Conservation (phyloP, 2,797 vertebrate genomes). For the Sebastolobus alascanus region DNA sequence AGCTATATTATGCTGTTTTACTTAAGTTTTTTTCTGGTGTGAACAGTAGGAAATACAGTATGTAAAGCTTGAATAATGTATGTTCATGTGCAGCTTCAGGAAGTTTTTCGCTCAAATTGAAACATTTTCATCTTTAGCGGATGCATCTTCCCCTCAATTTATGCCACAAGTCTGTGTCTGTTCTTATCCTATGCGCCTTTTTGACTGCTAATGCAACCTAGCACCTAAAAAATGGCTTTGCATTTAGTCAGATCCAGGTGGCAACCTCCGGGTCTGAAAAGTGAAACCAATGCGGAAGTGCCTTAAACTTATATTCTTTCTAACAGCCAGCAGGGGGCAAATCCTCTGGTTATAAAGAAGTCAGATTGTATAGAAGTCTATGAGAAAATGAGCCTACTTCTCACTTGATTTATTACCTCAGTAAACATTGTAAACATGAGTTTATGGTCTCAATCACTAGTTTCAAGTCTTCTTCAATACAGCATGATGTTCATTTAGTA, state of each 20-base stretch:
- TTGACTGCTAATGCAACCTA: not conserved
- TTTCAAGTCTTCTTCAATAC: too few relatives aligned
- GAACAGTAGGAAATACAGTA: not conserved
- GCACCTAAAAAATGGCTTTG: not conserved
- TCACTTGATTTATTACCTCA: too few relatives aligned
- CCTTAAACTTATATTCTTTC: too few relatives aligned
- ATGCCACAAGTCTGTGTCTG: not conserved
- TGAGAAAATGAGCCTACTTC: too few relatives aligned
- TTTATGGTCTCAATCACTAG: too few relatives aligned
- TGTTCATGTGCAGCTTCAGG: not conserved
- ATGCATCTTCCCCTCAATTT: not conserved
- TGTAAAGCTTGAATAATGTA: not conserved
- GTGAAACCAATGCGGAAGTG: too few relatives aligned
- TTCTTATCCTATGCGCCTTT: not conserved
- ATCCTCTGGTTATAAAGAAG: too few relatives aligned
- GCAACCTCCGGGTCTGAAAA: too few relatives aligned
- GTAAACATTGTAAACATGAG: too few relatives aligned
- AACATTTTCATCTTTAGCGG: not conserved
- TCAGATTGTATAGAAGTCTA: too few relatives aligned
- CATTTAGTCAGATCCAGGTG: not conserved
- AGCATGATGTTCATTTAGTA: too few relatives aligned
- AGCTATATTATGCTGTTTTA: not conserved
- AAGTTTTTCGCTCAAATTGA: not conserved
- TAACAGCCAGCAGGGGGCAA: too few relatives aligned
- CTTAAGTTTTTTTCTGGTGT: not conserved